A percentile compares a stretch with the other conserved stretches of the same genome.
Conservation (phyloP, 2,113 vertebrate species). For the Chloebia gouldiae region DNA sequence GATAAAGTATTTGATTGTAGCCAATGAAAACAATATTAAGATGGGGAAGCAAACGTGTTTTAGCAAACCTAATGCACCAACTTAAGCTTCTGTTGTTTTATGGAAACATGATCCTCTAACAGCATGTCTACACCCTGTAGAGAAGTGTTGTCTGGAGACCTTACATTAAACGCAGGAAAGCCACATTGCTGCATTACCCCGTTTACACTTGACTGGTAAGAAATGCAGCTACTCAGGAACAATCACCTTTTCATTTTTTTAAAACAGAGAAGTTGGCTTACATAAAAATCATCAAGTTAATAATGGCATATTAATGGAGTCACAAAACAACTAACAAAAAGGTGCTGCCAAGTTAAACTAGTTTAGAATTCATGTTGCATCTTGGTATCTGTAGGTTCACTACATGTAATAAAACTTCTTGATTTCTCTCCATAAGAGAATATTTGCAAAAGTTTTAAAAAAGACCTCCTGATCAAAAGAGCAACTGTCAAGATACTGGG, state of each 20-base stretch:
- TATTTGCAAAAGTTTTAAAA: neutral
- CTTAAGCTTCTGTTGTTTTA: slow-evolving; percentile 39
- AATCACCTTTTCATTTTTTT: neutral
- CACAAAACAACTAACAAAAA: neutral
- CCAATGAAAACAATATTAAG: slow-evolving; percentile 61
- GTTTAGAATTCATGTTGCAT: neutral
- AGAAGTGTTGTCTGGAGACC: neutral
- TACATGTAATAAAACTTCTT: neutral
- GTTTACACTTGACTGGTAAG: neutral
- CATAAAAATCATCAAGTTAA: neutral
- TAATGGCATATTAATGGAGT: neutral
- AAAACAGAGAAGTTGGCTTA: neutral
- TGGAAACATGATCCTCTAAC: slow-evolving; percentile 31
- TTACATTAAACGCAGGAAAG: slow-evolving; percentile 9
- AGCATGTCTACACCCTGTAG: slow-evolving; percentile 26
- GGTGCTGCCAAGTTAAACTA: neutral
- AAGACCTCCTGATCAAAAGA: neutral
- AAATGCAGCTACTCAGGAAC: neutral
- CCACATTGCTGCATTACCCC: neutral
- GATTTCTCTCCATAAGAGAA: neutral
- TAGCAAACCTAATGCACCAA: slow-evolving; percentile 21
- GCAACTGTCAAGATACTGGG: neutral
- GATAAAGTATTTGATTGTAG: slow-evolving; percentile 51
- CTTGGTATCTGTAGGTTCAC: neutral
- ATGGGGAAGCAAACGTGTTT: slow-evolving; percentile 34